phyloP scores from a whole-genome alignment of 2,888 invertebrate genomes.

The Chrysodeixis includens region DNA sequence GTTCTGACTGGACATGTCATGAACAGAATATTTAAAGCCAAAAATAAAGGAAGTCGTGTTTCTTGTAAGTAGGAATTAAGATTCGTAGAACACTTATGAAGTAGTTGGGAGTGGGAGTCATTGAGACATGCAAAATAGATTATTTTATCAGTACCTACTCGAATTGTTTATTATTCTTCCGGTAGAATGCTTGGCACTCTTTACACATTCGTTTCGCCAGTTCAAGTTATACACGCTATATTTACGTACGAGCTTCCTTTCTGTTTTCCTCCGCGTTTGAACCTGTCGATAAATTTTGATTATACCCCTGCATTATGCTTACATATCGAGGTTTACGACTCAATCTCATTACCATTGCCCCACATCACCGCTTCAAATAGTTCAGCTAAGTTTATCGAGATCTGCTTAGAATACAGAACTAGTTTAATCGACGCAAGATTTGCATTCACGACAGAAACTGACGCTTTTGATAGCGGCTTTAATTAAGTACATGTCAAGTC shows the following conservation, averaged over 20 bases:
- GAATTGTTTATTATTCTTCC: conserved; percentile 19
- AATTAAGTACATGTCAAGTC: conserved; percentile 16
- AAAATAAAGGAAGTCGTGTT: background rate
- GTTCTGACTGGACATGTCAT: background rate
- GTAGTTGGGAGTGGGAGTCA: background rate
- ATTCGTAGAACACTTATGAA: conserved; percentile 1
- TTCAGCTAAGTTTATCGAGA: conserved; percentile 17
- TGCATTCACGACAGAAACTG: conserved; percentile 21
- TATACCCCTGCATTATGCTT: conserved; percentile 21
- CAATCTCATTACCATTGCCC: conserved; percentile 31
- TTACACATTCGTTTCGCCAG: conserved; percentile 11
- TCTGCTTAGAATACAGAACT: conserved; percentile 44
- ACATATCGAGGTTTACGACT: conserved; percentile 28
- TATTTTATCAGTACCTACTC: background rate
- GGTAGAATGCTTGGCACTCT: conserved; percentile 10
- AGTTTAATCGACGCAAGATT: conserved; percentile 36
- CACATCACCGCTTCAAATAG: conserved; percentile 33
- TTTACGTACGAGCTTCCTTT: conserved; percentile 26
- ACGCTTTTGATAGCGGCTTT: conserved; percentile 14
- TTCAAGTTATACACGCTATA: conserved; percentile 26
- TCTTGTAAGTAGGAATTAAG: background rate
- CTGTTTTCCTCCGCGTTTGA: conserved; percentile 23
- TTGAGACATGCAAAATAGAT: conserved; percentile 13
- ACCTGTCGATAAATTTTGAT: conserved; percentile 19
- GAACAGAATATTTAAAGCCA: background rate